Base-by-base conservation (phyloP, 2,888 invertebrate species). In the Zhengitettix transpicula region DNA sequence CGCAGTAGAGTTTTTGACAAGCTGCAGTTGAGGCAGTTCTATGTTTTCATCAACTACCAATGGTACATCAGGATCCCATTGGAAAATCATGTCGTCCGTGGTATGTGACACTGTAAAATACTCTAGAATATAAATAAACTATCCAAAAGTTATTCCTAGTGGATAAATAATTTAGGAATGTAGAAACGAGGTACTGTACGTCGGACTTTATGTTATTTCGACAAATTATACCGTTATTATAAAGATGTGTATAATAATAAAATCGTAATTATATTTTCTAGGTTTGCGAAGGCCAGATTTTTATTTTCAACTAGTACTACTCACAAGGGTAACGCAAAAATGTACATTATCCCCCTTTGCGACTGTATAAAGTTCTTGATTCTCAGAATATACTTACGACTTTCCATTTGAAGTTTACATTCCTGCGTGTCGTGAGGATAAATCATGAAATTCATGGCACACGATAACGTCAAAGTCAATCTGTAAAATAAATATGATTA, bases 381-480 rank as follows among this genome's bases (percentile, higher is more conserved):
- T n/a, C n/a, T n/a, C n/a, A n/a, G n/a, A n/a, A n/a, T 55, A 10
- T 69, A 85, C 93, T 89, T 75, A 94, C 94, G 77, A 72, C 93
- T 94, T 73, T 94, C 93, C 88, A 94, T 92, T 75, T 93, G 91
- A 63, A 94, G 77, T 74, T 91, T 90, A 71, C 94, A 95, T 72
- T 90, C 90, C 74, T 95, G 94, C 0, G 92, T 92, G 69, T 94
- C 94, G 69, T 94, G 93, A 0, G 94, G 94, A 72, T 93, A 94
- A 0, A 90, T 83, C 70, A 92, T 90, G 67, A 94, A 91, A 74
- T 93, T 90, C 94, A 94, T 94, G 2, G 92, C 92, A 72, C 94
- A 94, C 0, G 92, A 93, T 42, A 95, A 74, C 0, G 93, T 92
- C 66, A 95, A 71, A 0, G 93, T 93, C 66, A 95, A 75, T 71